A percentile compares a stretch with the other conserved stretches of the same genome.
These are phyloP conservation scores for Ctenopoma kingsleyae DNA, from an alignment of 2,797 vertebrate species.

Conservation along the genomic window DNA sequence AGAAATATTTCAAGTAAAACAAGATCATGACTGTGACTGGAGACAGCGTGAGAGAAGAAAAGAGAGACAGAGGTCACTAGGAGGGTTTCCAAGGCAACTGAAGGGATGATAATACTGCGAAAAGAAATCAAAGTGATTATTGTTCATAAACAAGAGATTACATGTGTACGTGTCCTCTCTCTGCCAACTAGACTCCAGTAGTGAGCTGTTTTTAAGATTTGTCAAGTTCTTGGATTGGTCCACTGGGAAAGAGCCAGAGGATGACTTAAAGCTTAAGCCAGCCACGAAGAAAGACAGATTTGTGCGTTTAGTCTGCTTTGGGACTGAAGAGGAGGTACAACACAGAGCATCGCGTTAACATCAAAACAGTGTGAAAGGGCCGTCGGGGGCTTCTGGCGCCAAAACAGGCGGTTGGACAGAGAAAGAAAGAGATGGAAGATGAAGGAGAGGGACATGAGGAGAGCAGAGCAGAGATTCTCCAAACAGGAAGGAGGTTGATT, in stretches of 20 bases:
- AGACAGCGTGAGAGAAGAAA: neutral
- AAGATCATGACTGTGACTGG: neutral
- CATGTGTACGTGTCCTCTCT: constrained; percentile 10
- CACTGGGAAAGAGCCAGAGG: constrained; percentile 31
- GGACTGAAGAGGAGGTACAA: constrained; percentile 32
- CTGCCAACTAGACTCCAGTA: constrained; percentile 28
- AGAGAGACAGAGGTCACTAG: constrained; percentile 3
- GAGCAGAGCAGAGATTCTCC: constrained; percentile 33
- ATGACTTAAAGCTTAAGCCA: constrained; percentile 42
- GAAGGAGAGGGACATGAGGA: constrained; percentile 8
- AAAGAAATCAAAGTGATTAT: constrained; percentile 36
- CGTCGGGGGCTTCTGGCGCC: constrained; percentile 23
- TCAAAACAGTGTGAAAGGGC: constrained; percentile 55
- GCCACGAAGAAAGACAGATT: constrained; percentile 50
- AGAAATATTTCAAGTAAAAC: neutral
- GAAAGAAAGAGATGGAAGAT: constrained; percentile 18
- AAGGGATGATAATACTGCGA: constrained; percentile 27
- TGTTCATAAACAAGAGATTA: constrained; percentile 52
- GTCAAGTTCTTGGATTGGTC: constrained; percentile 47
- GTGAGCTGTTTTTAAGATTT: constrained; percentile 60
- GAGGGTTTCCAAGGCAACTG: constrained; percentile 33
- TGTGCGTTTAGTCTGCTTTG: constrained; percentile 26
- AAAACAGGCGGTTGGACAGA: constrained; percentile 39
- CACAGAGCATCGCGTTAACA: constrained; percentile 63
- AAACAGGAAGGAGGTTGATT: constrained; percentile 56